Conservation (phyloP, 2,113 vertebrate species). For the Gobius niger region DNA sequence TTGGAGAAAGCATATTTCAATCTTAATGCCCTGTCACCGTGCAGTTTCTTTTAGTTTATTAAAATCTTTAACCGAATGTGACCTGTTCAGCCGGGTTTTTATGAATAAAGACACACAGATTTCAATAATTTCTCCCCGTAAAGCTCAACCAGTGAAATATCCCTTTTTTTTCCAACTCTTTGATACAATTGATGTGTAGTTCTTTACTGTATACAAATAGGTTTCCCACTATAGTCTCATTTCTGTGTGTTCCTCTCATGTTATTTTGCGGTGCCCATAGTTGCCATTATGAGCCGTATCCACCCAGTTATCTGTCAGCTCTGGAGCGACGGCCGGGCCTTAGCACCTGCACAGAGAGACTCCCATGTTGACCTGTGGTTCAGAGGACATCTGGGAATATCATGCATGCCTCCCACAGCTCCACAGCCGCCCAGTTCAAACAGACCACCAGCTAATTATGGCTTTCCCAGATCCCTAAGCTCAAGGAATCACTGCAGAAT, state of each 20-base stretch:
- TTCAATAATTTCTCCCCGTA: no score
- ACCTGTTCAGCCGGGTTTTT: no score
- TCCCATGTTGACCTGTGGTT: constrained; percentile 84
- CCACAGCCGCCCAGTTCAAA: constrained; percentile 93
- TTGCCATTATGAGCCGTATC: constrained; percentile 25
- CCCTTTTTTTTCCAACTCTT: not conserved
- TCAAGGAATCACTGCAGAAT: constrained; percentile 59
- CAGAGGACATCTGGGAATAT: constrained; percentile 96
- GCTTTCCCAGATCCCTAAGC: constrained; percentile 78
- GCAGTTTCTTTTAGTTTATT: no score
- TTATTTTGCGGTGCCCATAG: constrained; percentile 2
- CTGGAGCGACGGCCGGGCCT: constrained; percentile 44
- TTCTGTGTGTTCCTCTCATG: not conserved
- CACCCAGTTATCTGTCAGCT: constrained; percentile 39
- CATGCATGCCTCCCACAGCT: constrained; percentile 86
- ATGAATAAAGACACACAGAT: no score
- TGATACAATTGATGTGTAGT: not conserved
- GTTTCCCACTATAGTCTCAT: not conserved
- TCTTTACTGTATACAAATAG: not conserved
- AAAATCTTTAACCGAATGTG: no score
- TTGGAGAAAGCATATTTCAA: no score
- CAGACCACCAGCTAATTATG: constrained; percentile 75
- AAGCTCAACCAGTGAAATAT: no score
- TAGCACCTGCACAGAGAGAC: constrained; percentile 81
- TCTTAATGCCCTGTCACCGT: no score